Evolutionary conservation across 2,797 vertebrate genomes (phyloP).

Genomic region (Etheostoma perlongum): DNA sequence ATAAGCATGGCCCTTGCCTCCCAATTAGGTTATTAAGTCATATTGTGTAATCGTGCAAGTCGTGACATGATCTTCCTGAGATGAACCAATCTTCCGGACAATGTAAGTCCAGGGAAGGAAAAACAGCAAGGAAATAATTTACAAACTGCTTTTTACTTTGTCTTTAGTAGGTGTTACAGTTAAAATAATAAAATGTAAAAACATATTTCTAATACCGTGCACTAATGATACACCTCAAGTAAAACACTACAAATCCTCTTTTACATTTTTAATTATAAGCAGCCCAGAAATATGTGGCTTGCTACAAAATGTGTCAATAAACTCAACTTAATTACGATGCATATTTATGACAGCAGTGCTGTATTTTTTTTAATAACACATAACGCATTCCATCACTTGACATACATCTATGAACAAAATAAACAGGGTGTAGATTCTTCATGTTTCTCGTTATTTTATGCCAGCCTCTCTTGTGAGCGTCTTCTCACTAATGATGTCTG

Average conservation of each 20-base stretch:
- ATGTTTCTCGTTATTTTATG: constrained; percentile 48
- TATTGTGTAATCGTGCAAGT: constrained; percentile 11
- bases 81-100: background rate
- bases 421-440: constrained; percentile 23
- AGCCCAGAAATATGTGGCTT: background rate
- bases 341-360: background rate
- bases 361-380: background rate
- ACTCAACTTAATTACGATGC: background rate
- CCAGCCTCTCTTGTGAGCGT: constrained; percentile 47
- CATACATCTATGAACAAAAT: constrained; percentile 8
- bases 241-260: background rate
- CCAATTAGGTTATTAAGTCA: constrained; percentile 36
- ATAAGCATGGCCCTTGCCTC: constrained; percentile 43
- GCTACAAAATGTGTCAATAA: constrained; percentile 1
- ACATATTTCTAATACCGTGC: background rate
- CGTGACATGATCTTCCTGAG: constrained; percentile 4
- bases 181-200: background rate
- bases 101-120: background rate
- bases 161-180: background rate
- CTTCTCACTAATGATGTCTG: constrained; percentile 72
- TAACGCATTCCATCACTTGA: background rate
- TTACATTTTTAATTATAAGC: background rate
- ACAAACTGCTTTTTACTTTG: constrained; percentile 11
- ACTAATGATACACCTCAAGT: background rate
- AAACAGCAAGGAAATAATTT: constrained; percentile 11